Percentiles rank a stretch among this genome's conserved stretches.
These are phyloP conservation scores for Manacus vitellinus DNA, from an alignment of 2,113 vertebrate species.

Conservation along the genomic window DNA sequence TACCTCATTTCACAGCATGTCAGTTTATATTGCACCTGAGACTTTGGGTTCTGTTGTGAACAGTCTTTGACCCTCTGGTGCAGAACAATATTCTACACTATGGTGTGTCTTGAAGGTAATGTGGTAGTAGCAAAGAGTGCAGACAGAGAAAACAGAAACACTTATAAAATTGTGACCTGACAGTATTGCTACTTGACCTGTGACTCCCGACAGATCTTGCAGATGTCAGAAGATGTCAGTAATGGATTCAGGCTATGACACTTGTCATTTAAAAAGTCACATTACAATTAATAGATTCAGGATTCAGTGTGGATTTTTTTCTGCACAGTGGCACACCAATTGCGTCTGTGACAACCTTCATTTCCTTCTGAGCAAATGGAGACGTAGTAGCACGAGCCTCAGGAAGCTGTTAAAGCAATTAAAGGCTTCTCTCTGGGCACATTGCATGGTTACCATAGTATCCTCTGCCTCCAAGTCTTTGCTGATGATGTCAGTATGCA, in stretches of 20 bases:
- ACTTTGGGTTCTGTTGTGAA: constrained; percentile 1
- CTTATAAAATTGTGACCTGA: constrained; percentile 15
- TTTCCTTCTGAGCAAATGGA: constrained; percentile 76
- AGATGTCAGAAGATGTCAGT: constrained; percentile 42
- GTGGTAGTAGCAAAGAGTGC: not conserved
- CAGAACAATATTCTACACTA: not conserved
- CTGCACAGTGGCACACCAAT: not conserved
- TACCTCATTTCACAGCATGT: not conserved
- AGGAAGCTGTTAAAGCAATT: constrained; percentile 86
- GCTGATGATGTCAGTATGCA: constrained; percentile 84
- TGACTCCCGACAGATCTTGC: constrained; percentile 33
- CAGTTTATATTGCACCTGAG: not conserved
- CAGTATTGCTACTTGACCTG: constrained; percentile 37
- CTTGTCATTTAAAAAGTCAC: constrained; percentile 59
- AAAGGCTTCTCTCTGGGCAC: constrained; percentile 77
- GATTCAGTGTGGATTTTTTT: constrained; percentile 11
- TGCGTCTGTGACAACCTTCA: constrained; percentile 64
- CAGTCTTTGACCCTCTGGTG: not conserved
- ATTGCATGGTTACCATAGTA: constrained; percentile 85
- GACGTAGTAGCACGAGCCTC: constrained; percentile 70
- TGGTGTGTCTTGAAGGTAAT: not conserved
- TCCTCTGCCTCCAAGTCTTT: constrained; percentile 76
- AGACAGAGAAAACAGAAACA: constrained; percentile 37
- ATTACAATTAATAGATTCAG: constrained; percentile 56
- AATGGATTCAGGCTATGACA: constrained; percentile 32